Conservation (phyloP, 1,140 invertebrate genomes). For the Anoplolepis gracilipes region DNA sequence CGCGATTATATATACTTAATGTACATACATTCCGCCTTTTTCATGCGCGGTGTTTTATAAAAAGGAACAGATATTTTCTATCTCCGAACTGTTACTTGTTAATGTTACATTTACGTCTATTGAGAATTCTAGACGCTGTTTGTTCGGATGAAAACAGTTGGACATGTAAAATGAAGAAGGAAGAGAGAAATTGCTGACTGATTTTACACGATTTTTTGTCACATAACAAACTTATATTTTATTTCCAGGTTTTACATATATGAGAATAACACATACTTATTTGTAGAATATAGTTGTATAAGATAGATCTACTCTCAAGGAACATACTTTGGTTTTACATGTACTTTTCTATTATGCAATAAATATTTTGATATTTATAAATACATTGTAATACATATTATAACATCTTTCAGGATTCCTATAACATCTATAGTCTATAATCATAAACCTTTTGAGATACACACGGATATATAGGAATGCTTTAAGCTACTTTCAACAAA, state of each 20-base stretch:
- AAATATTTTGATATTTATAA: constrained; percentile 68
- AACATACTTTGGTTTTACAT: constrained; percentile 77
- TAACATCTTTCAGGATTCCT: not conserved
- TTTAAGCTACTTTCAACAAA: constrained; percentile 25
- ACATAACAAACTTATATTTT: constrained; percentile 64
- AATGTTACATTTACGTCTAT: constrained; percentile 39
- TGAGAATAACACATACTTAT: constrained; percentile 64
- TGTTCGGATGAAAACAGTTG: constrained; percentile 42
- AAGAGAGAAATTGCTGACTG: constrained; percentile 26
- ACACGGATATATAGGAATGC: not conserved
- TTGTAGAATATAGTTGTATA: constrained; percentile 58
- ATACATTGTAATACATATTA: constrained; percentile 27
- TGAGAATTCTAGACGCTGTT: constrained; percentile 61
- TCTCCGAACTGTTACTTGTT: constrained; percentile 62
- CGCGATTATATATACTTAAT: constrained; percentile 3
- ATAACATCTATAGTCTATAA: constrained; percentile 32
- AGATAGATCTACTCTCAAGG: constrained; percentile 61
- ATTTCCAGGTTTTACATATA: constrained; percentile 62
- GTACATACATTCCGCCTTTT: constrained; percentile 45
- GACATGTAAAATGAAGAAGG: not conserved
- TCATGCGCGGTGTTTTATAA: constrained; percentile 51
- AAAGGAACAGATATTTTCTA: constrained; percentile 36
- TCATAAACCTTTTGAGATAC: constrained; percentile 16
- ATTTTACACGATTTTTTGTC: constrained; percentile 47
- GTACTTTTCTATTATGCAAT: constrained; percentile 71